Evolutionary conservation across 2,888 invertebrate genomes (phyloP).

Genomic region (Sinhomidia bicolor): DNA sequence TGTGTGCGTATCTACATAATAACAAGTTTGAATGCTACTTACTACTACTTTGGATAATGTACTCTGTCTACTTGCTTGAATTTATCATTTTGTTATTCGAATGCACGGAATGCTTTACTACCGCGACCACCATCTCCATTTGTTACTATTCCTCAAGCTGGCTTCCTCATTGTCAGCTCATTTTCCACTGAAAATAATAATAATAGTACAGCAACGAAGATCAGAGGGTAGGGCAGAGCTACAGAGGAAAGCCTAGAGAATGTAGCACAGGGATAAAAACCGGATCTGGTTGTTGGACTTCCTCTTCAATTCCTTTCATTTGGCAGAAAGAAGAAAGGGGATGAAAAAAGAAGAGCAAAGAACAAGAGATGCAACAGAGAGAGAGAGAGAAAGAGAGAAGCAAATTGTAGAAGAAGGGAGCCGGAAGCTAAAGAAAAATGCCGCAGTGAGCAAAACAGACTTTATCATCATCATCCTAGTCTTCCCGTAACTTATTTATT

Average conservation of each 20-base stretch:
- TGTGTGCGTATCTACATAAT: not conserved
- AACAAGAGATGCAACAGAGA: not conserved
- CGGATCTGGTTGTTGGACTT: conserved; percentile 63
- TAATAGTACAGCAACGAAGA: not conserved
- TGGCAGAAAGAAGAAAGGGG: conserved; percentile 24
- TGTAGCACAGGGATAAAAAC: conserved; percentile 50
- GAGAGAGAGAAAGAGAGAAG: conserved; percentile 20
- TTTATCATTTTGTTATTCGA: not conserved
- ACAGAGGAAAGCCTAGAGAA: not conserved
- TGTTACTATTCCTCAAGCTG: not conserved
- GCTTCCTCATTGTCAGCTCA: conserved; percentile 53
- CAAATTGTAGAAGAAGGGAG: conserved; percentile 46
- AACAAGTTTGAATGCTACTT: no score
- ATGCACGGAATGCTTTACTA: not conserved
- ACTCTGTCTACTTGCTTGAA: not conserved
- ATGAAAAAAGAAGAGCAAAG: no score
- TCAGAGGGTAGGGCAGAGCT: no score
- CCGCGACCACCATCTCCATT: not conserved
- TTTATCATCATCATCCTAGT: not conserved
- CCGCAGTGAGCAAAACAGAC: conserved; percentile 47
- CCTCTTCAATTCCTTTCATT: conserved; percentile 14
- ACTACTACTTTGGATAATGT: conserved; percentile 12
- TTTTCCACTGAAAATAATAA: conserved; percentile 33
- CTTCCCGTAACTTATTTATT: conserved; percentile 47
- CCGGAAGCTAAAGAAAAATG: conserved; percentile 63